Evolutionary conservation across 2,797 vertebrate species (phyloP).

Genomic region (Pteronotus mesoamericanus): DNA sequence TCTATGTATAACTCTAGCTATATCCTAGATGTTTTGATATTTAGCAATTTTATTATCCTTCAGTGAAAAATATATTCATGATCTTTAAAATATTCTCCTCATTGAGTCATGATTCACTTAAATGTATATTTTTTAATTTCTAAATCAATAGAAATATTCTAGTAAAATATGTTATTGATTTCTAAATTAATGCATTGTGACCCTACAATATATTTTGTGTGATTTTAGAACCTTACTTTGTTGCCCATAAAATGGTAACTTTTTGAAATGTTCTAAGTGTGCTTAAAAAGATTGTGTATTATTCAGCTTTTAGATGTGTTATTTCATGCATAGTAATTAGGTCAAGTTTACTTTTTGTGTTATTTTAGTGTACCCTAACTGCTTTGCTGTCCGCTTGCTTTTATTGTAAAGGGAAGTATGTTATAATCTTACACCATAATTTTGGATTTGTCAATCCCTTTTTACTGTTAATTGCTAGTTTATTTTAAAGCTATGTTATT

Average conservation of each 20-base stretch:
- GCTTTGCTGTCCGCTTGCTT: neutral
- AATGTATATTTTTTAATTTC: neutral
- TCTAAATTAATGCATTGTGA: conserved; percentile 2
- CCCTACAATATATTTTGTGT: neutral
- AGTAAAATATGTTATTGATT: neutral
- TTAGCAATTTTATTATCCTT: neutral
- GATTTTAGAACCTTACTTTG: neutral
- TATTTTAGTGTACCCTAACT: neutral
- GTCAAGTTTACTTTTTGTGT: neutral
- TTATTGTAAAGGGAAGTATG: neutral
- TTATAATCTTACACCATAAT: neutral
- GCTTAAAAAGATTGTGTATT: neutral
- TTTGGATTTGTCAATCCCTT: neutral
- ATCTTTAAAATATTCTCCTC: neutral
- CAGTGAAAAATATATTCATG: neutral
- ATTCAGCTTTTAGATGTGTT: neutral
- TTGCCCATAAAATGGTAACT: neutral
- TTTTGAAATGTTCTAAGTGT: conserved; percentile 1
- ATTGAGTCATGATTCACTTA: neutral
- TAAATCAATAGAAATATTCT: neutral
- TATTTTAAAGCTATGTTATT: neutral
- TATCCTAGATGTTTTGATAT: neutral
- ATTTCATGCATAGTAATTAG: neutral
- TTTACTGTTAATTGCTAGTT: neutral
- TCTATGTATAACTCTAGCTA: neutral